A percentile compares a stretch with the other conserved stretches of the same genome.
Evolutionary conservation across 2,113 vertebrate genomes (phyloP).

Genomic region (Labeo catla): DNA sequence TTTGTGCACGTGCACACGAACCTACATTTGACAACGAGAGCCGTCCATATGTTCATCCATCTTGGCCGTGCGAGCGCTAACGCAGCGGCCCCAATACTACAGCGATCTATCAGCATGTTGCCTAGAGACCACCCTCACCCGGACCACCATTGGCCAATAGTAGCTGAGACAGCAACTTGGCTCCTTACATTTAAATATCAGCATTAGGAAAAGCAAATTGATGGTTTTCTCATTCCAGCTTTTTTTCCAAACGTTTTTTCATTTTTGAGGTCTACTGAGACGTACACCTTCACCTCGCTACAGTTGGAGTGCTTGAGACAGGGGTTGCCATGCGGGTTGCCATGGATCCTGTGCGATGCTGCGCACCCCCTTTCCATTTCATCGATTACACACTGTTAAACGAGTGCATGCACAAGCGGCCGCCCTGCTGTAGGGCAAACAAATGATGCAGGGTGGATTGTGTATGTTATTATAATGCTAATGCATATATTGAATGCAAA

Average conservation of each 20-base stretch:
- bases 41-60: slow-evolving; percentile 14
- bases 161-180: slow-evolving; percentile 42
- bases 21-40: not conserved
- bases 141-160: slow-evolving; percentile 14
- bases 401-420: not conserved
- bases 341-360: slow-evolving; percentile 28
- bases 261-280: not conserved
- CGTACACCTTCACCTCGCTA: slow-evolving; percentile 6
- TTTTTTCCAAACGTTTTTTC: not conserved
- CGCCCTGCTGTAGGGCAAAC: not conserved
- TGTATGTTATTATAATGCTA: not conserved
- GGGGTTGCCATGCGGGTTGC: slow-evolving; percentile 49
- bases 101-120: slow-evolving; percentile 31
- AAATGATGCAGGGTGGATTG: not conserved
- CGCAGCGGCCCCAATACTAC: slow-evolving; percentile 14
- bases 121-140: slow-evolving; percentile 28
- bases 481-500: not conserved
- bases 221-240: not conserved
- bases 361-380: not conserved
- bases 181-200: slow-evolving; percentile 1
- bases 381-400: slow-evolving; percentile 36
- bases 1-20: not conserved
- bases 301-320: slow-evolving; percentile 40
- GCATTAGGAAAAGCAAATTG: not conserved
- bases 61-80: not conserved